Conservation (phyloP, 1,140 invertebrate genomes). For the Zelostemma sp. region DNA sequence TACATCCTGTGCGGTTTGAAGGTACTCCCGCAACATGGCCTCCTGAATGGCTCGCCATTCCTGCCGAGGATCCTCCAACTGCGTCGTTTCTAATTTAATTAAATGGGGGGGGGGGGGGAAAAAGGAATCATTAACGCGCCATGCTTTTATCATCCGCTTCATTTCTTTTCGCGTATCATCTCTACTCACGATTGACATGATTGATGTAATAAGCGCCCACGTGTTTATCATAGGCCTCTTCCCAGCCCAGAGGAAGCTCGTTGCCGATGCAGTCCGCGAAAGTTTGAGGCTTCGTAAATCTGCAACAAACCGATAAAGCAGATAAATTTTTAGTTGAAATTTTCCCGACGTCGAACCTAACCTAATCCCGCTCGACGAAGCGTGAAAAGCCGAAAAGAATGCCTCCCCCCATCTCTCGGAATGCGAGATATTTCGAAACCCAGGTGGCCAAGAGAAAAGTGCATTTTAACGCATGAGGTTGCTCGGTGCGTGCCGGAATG, state of each 20-base stretch:
- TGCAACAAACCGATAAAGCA: conserved; percentile 70
- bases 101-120: background rate
- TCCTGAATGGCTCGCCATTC: conserved; percentile 97
- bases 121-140: no score
- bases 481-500: conserved; percentile 35
- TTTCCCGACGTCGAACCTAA: no score
- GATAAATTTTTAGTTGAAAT: background rate
- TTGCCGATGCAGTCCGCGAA: conserved; percentile 98
- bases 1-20: conserved; percentile 94
- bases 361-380: no score
- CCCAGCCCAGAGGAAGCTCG: conserved; percentile 96
- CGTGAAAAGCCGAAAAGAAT: no score
- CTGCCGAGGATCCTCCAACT: conserved; percentile 94
- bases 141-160: no score
- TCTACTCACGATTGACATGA: conserved; percentile 92
- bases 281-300: conserved; percentile 94
- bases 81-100: conserved; percentile 83
- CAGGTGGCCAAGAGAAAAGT: conserved; percentile 32
- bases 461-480: conserved; percentile 32
- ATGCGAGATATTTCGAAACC: no score
- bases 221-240: conserved; percentile 92
- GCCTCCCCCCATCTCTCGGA: no score
- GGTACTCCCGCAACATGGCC: conserved; percentile 95
- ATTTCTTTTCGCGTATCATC: no score
- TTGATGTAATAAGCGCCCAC: conserved; percentile 97